Percentiles rank a stretch among this genome's conserved stretches.
Evolutionary conservation across 64 coral and sea anemone species (phyloP).

Genomic region (Porites australiensis): DNA sequence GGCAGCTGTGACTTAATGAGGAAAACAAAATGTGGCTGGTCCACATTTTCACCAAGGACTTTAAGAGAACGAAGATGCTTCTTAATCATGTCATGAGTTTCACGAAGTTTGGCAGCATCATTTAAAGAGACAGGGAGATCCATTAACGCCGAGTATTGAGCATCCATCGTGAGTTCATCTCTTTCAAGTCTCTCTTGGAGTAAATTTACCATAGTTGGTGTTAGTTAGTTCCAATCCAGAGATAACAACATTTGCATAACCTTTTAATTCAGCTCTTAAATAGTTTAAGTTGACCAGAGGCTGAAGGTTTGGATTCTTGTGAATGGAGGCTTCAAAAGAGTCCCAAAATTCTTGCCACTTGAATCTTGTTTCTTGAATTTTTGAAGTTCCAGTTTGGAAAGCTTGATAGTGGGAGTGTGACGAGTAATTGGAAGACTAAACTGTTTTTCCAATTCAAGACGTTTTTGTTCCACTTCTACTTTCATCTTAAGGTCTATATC

Average conservation of each 20-base stretch:
- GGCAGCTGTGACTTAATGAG: slow-evolving; percentile 41
- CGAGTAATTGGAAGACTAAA: not conserved
- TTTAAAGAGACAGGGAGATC: slow-evolving; percentile 41
- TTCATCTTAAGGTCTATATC: not conserved
- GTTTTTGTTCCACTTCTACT: not conserved
- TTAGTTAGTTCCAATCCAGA: slow-evolving; percentile 45
- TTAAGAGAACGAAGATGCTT: slow-evolving; percentile 19
- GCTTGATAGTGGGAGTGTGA: no score
- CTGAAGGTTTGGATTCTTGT: slow-evolving; percentile 9
- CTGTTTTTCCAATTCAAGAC: not conserved
- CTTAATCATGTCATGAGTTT: slow-evolving; percentile 20
- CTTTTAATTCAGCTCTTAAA: slow-evolving; percentile 11
- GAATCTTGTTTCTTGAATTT: not conserved
- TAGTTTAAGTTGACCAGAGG: slow-evolving; percentile 5
- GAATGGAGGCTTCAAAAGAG: slow-evolving; percentile 59
- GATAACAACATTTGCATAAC: slow-evolving; percentile 32
- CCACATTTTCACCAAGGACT: slow-evolving; percentile 1
- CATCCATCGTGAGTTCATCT: slow-evolving; percentile 23
- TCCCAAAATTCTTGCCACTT: slow-evolving; percentile 47
- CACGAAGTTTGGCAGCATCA: slow-evolving; percentile 4
- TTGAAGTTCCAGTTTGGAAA: not conserved
- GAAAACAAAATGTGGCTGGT: slow-evolving; percentile 20
- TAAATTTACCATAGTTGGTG: slow-evolving; percentile 61
- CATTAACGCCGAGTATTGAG: slow-evolving; percentile 43
- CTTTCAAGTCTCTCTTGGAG: slow-evolving; percentile 67